Percentiles rank a stretch among this genome's conserved stretches.
phyloP scores from a whole-genome alignment of 2,113 vertebrate species.

The Rhabdornis inornatus region DNA sequence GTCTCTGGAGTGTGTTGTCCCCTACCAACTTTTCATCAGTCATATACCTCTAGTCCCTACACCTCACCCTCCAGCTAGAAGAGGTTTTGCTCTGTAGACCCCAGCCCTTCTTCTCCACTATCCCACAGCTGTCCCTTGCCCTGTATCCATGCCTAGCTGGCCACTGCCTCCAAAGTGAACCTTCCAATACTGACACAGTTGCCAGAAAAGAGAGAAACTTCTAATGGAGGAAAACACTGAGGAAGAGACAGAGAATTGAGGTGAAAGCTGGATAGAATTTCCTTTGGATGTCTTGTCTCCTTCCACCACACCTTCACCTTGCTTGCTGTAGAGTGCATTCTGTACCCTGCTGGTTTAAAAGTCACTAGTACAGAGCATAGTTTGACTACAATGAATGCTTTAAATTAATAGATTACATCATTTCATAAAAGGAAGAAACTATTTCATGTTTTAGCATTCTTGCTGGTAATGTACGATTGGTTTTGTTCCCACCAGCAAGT shows the following conservation, averaged over 20 bases:
- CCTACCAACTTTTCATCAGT: neutral
- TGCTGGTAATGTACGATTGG: neutral
- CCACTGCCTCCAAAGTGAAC: neutral
- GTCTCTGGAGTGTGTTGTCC: neutral
- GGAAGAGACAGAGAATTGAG: neutral
- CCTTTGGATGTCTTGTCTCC: neutral
- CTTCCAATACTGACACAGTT: neutral
- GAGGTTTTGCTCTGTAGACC: neutral
- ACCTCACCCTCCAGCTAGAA: neutral
- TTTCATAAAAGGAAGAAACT: neutral
- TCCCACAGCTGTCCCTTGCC: neutral
- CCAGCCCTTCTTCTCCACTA: neutral
- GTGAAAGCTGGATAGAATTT: neutral
- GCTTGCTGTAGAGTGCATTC: neutral
- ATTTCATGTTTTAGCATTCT: neutral
- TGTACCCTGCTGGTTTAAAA: neutral
- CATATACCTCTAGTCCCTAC: neutral
- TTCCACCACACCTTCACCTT: neutral
- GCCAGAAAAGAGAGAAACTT: neutral
- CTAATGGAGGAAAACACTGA: neutral
- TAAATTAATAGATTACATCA: neutral
- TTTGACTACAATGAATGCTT: neutral
- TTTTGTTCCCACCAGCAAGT: neutral
- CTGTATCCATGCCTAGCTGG: neutral
- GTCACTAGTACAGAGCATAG: neutral